Base-by-base conservation (phyloP, 2,888 invertebrate genomes). In the Philhelius pedissequus region DNA sequence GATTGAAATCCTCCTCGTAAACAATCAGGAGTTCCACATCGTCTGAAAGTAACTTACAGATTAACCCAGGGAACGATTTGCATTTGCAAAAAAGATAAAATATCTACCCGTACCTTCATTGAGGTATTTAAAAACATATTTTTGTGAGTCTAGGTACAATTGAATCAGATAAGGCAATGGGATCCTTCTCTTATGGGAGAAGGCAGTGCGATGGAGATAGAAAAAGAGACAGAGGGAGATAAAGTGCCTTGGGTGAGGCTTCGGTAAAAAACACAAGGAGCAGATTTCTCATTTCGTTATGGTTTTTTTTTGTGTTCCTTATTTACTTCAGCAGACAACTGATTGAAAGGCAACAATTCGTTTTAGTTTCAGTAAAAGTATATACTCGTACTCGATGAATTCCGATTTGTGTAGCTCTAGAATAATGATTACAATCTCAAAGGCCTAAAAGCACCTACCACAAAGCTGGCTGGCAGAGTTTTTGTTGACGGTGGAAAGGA, bases 21-120 rank as follows among this genome's bases (percentile, higher is more conserved):
- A 96, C 89, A 43, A 92, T 93, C 76, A 96, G 89, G 52, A 96
- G 90, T 89, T 96, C 95, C 86, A 94, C 94, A 62, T 92, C 89
- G 48, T 93, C 93, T 94, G 87, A 45, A 87, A 86, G 50, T 76
- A 76, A 68, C 48, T 71, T 40, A 18, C 58, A 60, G 80, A 80
- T 84, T 90, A 15, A 93, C 92, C 48, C 52, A 60, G 52, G 20
- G 56, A 66, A 66, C 66, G 2, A 54, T 60, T 66, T 64, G 60
- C 66, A 62, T 56, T 69, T 48, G 60, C 58, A 27, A 75, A 79
- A n/a, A n/a, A n/a, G n/a, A n/a, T n/a, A n/a, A n/a, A 60, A 62
- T 30, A 30, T 30, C 27, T 38, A 30, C n/a, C n/a, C n/a, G n/a
- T n/a, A n/a, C 27, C 62, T 15, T 35, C 38, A 25, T 15, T 48